These are phyloP conservation scores for Andrena chrysosceles DNA, from an alignment of 2,888 invertebrate species.

Conservation along the genomic window DNA sequence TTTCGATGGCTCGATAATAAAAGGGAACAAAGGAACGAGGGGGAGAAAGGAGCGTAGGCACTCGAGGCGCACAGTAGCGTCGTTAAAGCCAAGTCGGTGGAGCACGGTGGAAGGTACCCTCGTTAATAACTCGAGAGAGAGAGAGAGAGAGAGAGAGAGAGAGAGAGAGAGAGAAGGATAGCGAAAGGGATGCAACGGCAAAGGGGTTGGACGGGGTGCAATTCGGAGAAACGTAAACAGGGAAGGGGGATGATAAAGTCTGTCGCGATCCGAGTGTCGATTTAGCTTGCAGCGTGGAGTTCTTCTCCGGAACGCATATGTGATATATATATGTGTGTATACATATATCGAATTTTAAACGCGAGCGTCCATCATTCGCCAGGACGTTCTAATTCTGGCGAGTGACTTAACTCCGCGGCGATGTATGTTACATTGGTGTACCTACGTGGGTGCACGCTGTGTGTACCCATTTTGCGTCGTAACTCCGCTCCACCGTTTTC, in stretches of 20 bases:
- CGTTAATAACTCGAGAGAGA: slow-evolving; percentile 46
- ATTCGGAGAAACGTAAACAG: slow-evolving; percentile 1
- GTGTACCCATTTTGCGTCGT: slow-evolving; percentile 63
- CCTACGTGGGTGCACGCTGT: slow-evolving; percentile 56
- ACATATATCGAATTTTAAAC: slow-evolving; percentile 40
- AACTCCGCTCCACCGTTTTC: slow-evolving; percentile 32
- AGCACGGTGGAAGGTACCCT: slow-evolving; percentile 36
- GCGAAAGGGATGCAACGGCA: not conserved
- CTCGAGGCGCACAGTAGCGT: slow-evolving; percentile 54
- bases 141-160: not conserved
- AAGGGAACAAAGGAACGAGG: slow-evolving; percentile 52
- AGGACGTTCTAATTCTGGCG: slow-evolving; percentile 78
- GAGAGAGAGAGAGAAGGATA: no score
- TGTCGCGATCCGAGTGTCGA: not conserved
- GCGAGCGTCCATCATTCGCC: slow-evolving; percentile 65
- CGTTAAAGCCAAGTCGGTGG: slow-evolving; percentile 47
- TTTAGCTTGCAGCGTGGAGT: not conserved
- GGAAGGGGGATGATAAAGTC: not conserved
- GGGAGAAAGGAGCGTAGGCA: slow-evolving; percentile 32
- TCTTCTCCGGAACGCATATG: not conserved
- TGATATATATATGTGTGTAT: not conserved
- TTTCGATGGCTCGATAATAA: slow-evolving; percentile 62
- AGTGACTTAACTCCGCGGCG: slow-evolving; percentile 77
- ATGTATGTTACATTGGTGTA: slow-evolving; percentile 34
- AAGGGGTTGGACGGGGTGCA: not conserved